Percentiles rank a stretch among this genome's conserved stretches.
phyloP scores from a whole-genome alignment of 1,140 invertebrate genomes.

The Streblospio benedicti region DNA sequence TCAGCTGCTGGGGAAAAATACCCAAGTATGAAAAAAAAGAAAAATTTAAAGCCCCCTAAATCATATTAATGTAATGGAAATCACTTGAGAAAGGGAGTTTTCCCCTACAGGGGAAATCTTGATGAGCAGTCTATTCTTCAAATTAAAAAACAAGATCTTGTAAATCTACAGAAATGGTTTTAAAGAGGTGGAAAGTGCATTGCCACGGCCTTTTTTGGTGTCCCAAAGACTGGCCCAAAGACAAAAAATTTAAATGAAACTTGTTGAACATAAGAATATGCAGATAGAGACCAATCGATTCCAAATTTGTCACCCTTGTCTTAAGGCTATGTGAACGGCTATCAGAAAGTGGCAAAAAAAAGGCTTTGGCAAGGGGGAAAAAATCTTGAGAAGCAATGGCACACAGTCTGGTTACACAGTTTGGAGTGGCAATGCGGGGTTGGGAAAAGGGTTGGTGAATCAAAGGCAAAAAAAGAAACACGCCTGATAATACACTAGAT shows the following conservation, averaged over 20 bases:
- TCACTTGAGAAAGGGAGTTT: constrained; percentile 55
- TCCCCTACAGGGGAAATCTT: constrained; percentile 27
- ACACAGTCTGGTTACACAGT: constrained; percentile 72
- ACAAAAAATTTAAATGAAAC: constrained; percentile 35
- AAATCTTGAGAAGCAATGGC: constrained; percentile 73
- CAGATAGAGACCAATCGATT: constrained; percentile 74
- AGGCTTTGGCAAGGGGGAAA: constrained; percentile 41
- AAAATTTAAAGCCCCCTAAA: constrained; percentile 65
- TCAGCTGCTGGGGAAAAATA: constrained; percentile 61
- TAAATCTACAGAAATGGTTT: constrained; percentile 58
- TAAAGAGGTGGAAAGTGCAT: constrained; percentile 51
- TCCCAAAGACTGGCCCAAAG: constrained; percentile 31
- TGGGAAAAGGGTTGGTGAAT: constrained; percentile 52
- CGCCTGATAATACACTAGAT: too few relatives aligned
- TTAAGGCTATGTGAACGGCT: constrained; percentile 60
- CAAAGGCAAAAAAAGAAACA: too few relatives aligned
- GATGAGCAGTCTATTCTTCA: constrained; percentile 32
- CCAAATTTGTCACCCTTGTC: constrained; percentile 69
- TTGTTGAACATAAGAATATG: constrained; percentile 50
- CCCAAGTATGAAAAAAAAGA: constrained; percentile 62
- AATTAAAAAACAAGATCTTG: constrained; percentile 33
- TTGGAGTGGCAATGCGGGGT: constrained; percentile 81
- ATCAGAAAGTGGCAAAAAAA: constrained; percentile 21
- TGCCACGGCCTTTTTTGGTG: constrained; percentile 32
- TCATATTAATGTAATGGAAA: constrained; percentile 70